A percentile compares a stretch with the other conserved stretches of the same genome.
Evolutionary conservation across 2,113 vertebrate genomes (phyloP).

Genomic region (Larimichthys polyactis): DNA sequence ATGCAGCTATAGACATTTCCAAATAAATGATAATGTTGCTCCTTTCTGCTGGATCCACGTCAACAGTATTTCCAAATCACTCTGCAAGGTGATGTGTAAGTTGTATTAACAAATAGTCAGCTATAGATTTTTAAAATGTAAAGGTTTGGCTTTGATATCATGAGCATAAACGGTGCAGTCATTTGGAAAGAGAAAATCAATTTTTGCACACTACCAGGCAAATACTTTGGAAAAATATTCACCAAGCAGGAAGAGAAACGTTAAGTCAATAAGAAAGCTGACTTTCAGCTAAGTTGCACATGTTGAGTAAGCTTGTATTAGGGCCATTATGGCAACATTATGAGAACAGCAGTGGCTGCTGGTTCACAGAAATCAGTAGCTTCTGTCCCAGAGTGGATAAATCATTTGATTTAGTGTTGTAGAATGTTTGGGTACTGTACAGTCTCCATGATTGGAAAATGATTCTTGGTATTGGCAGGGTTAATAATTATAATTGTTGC

Average conservation of each 20-base stretch:
- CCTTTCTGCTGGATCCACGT: neutral
- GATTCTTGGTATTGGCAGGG: constrained; percentile 40
- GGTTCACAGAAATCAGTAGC: neutral
- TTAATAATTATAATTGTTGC: constrained; percentile 38
- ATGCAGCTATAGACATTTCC: neutral
- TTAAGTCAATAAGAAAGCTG: neutral
- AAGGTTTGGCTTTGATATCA: neutral
- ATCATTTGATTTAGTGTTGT: neutral
- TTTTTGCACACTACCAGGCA: neutral
- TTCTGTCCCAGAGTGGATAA: neutral
- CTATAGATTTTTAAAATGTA: neutral
- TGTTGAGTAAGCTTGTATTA: neutral
- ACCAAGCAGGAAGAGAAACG: neutral
- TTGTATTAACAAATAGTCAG: no score
- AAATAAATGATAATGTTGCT: neutral
- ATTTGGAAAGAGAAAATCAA: neutral
- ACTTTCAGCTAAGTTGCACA: neutral
- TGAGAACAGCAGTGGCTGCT: constrained; percentile 3
- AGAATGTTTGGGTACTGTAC: neutral
- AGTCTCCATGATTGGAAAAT: constrained; percentile 36
- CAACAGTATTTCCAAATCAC: neutral
- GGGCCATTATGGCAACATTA: neutral
- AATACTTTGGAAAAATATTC: neutral
- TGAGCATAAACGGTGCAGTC: neutral
- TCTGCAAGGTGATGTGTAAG: neutral